These are phyloP conservation scores for Drosophila sulfurigaster DNA, from an alignment of 1,140 invertebrate genomes.

Conservation along the genomic window DNA sequence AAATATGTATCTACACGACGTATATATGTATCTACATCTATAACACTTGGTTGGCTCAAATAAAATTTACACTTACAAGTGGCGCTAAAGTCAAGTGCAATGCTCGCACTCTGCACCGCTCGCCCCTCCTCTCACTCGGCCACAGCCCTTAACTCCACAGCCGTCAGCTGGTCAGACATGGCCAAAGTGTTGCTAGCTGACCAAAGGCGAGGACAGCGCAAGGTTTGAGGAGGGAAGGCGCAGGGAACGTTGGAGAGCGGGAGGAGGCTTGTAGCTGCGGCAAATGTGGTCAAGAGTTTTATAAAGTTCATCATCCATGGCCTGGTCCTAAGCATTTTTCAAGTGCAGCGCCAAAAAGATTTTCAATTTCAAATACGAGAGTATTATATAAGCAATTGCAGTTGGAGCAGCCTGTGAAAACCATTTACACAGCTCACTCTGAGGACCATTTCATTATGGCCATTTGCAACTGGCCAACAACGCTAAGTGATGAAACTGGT, in stretches of 20 bases:
- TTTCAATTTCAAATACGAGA: slow-evolving; percentile 77
- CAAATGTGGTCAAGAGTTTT: slow-evolving; percentile 81
- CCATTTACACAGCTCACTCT: slow-evolving; percentile 45
- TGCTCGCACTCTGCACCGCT: slow-evolving; percentile 28
- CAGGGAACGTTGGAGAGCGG: background rate
- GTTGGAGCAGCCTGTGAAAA: slow-evolving; percentile 51
- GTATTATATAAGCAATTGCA: slow-evolving; percentile 68
- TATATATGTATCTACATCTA: slow-evolving; percentile 30
- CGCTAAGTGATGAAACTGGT: slow-evolving; percentile 18
- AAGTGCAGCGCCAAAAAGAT: slow-evolving; percentile 79
- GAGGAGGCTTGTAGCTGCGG: slow-evolving; percentile 46
- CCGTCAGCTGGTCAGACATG: slow-evolving; percentile 77
- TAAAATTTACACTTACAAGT: slow-evolving; percentile 82
- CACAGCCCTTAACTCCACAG: slow-evolving; percentile 1
- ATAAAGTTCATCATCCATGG: slow-evolving; percentile 78
- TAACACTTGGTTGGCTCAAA: slow-evolving; percentile 70
- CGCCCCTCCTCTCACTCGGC: background rate
- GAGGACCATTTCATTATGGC: slow-evolving; percentile 39
- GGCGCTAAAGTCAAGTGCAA: slow-evolving; percentile 78
- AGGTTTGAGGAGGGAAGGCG: background rate
- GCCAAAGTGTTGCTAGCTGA: slow-evolving; percentile 58
- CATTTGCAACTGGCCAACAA: slow-evolving; percentile 16
- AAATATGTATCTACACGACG: slow-evolving; percentile 14
- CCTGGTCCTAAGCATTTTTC: slow-evolving; percentile 75
- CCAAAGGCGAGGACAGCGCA: slow-evolving; percentile 14